Evolutionary conservation across 2,888 invertebrate species (phyloP).

Genomic region (Linnaemya vulpina): DNA sequence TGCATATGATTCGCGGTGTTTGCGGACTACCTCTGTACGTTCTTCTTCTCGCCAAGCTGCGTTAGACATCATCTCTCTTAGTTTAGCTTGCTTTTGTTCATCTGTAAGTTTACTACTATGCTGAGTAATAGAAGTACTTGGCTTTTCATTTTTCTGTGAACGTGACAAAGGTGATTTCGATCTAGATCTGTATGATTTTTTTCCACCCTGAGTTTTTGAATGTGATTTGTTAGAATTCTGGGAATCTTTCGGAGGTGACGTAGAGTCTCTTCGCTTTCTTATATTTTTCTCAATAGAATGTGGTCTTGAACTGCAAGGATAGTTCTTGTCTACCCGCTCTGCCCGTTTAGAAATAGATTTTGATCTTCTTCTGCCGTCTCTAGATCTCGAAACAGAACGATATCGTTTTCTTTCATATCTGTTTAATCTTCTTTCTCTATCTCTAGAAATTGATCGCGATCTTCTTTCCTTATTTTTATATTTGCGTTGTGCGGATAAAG

Average conservation of each 20-base stretch:
- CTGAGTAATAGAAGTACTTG: not conserved
- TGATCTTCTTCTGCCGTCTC: slow-evolving; percentile 2
- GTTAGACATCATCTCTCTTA: slow-evolving; percentile 92
- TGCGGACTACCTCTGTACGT: slow-evolving; percentile 86
- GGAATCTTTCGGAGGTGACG: not conserved
- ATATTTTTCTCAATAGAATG: slow-evolving; percentile 8
- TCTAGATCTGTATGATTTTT: slow-evolving; percentile 2
- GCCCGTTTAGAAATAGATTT: slow-evolving; percentile 36
- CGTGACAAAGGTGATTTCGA: slow-evolving; percentile 5
- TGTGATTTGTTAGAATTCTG: slow-evolving; percentile 32
- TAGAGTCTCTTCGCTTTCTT: slow-evolving; percentile 28
- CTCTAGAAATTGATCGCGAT: slow-evolving; percentile 41
- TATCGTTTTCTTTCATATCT: slow-evolving; percentile 7
- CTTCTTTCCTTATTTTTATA: not conserved
- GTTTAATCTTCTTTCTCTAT: not conserved
- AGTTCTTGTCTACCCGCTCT: not conserved
- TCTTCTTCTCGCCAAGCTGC: slow-evolving; percentile 88
- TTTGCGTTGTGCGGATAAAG: not conserved
- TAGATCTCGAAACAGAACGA: slow-evolving; percentile 22
- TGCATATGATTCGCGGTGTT: slow-evolving; percentile 86
- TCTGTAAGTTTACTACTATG: slow-evolving; percentile 79
- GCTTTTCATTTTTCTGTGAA: not conserved
- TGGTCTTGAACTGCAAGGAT: not conserved
- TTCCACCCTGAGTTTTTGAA: slow-evolving; percentile 33
- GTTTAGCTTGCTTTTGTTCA: slow-evolving; percentile 87